Conservation (phyloP, 1,140 invertebrate species). For the Hylyphantes graminicola region DNA sequence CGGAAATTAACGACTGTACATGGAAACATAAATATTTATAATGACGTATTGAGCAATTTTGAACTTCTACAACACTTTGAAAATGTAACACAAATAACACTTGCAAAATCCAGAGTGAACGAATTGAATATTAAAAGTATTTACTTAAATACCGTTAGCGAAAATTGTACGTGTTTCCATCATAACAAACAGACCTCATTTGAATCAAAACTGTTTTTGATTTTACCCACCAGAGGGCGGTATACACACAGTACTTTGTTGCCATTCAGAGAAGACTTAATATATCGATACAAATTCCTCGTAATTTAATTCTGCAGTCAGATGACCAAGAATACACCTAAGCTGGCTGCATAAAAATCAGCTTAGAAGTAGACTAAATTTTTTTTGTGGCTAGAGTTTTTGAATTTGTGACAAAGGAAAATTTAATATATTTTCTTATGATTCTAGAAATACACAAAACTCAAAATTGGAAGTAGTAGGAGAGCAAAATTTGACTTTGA, state of each 20-base stretch:
- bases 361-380: too few relatives aligned
- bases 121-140: not conserved
- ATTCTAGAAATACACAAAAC: too few relatives aligned
- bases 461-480: too few relatives aligned
- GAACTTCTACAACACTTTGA: not conserved
- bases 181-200: conserved; percentile 34
- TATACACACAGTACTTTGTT: not conserved
- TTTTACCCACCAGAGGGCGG: conserved; percentile 31
- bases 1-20: not conserved
- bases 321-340: too few relatives aligned
- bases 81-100: not conserved
- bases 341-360: too few relatives aligned
- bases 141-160: not conserved
- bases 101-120: not conserved
- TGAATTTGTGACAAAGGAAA: too few relatives aligned
- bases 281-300: too few relatives aligned
- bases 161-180: not conserved
- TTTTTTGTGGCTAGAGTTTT: too few relatives aligned
- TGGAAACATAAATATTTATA: not conserved
- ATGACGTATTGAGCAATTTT: not conserved
- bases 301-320: too few relatives aligned
- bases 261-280: not conserved
- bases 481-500: too few relatives aligned
- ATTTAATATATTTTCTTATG: too few relatives aligned
- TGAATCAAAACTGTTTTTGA: conserved; percentile 27